These are phyloP conservation scores for Anthoscopus minutus DNA, from an alignment of 2,113 vertebrate genomes.

Conservation along the genomic window DNA sequence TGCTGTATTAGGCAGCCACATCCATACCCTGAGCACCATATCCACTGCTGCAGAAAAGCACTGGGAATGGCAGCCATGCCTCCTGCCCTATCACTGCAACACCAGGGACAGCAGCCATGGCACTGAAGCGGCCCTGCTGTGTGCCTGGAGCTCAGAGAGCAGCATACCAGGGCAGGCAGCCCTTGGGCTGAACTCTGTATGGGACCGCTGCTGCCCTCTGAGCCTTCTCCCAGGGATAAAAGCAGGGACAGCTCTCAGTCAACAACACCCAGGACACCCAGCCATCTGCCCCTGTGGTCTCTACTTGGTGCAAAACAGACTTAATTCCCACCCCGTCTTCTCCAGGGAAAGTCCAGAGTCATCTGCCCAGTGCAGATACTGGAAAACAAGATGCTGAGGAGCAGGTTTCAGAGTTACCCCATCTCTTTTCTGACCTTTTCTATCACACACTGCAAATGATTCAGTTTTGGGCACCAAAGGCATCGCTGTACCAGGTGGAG, in stretches of 20 bases:
- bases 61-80: neutral
- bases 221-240: neutral
- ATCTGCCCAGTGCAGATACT: neutral
- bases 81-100: neutral
- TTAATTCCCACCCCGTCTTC: neutral
- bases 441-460: neutral
- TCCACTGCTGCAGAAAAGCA: neutral
- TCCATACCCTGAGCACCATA: neutral
- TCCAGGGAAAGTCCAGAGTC: neutral
- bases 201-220: neutral
- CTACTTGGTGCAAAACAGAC: neutral
- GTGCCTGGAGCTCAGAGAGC: neutral
- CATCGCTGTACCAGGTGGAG: rapidly evolving
- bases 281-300: neutral
- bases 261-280: neutral
- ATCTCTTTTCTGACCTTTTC: neutral
- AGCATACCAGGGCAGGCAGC: neutral
- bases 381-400: neutral
- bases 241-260: neutral
- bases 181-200: neutral
- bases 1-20: neutral
- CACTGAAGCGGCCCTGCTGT: neutral
- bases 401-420: neutral
- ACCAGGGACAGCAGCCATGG: neutral
- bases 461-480: neutral